These are phyloP conservation scores for Barbus barbus DNA, from an alignment of 2,113 vertebrate genomes.

Conservation along the genomic window DNA sequence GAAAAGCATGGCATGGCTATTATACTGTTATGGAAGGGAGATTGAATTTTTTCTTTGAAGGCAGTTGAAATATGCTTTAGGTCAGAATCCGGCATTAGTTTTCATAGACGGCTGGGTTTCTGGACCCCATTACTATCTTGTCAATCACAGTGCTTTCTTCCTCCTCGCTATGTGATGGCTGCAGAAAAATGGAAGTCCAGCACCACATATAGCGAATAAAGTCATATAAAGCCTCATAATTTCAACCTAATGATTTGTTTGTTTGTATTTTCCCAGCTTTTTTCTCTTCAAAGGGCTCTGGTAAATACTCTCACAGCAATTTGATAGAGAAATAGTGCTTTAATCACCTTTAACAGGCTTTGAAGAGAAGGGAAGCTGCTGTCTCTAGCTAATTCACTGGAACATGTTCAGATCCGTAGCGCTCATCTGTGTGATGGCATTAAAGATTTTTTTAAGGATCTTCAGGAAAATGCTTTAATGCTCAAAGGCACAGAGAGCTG, in stretches of 20 bases:
- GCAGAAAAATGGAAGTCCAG: neutral
- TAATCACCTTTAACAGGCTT: constrained; percentile 40
- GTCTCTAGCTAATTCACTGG: constrained; percentile 75
- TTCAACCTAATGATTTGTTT: neutral
- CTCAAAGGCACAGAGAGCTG: constrained; percentile 48
- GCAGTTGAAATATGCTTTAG: neutral
- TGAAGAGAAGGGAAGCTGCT: constrained; percentile 67
- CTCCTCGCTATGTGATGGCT: neutral
- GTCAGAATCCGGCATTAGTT: constrained; percentile 8
- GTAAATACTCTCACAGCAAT: neutral
- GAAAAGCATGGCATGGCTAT: constrained; percentile 1
- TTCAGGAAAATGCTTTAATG: constrained; percentile 62
- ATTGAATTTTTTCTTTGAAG: constrained; percentile 15
- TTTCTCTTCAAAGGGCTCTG: neutral
- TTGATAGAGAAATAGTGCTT: constrained; percentile 14
- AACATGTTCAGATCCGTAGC: constrained; percentile 74
- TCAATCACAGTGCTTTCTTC: neutral
- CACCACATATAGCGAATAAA: neutral
- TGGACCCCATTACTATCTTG: constrained; percentile 40
- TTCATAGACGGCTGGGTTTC: constrained; percentile 9
- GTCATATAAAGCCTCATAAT: neutral
- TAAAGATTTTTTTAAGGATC: constrained; percentile 73
- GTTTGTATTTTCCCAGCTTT: neutral
- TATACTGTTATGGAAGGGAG: neutral
- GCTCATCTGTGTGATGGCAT: constrained; percentile 73